Base-by-base conservation (phyloP, 1,140 invertebrate genomes). In the Planococcus citri region DNA sequence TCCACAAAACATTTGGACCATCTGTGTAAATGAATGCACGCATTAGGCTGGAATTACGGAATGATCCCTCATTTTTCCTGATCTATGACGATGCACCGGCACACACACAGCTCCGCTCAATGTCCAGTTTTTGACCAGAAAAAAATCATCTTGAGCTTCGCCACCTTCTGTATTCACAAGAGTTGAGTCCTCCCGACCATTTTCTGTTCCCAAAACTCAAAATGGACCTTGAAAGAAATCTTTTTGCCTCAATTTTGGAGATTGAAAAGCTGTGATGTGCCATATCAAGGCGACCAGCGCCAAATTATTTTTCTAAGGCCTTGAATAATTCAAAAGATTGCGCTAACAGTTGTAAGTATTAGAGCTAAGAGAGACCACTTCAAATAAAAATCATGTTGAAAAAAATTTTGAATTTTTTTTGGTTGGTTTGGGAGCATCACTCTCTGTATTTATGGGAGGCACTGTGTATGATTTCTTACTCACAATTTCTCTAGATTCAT, bases 31-130 rank as follows among this genome's bases (percentile, higher is more conserved):
- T 27, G 29, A 27, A 33, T 25, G n/a, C 22, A 1, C 61, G 64
- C 24, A 37, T 57, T 6, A 27, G 70, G 20, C 64, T 33, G 10
- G 27, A 71, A 1, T 27, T 71, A 8, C 41, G 21, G 61, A 37
- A 8, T 3, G 33, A 68, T 25, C 17, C 1, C 3, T 37, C 14
- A 17, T 57, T 24, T 27, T 60, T 68, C 21, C 22, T 68, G 41
- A 27, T 67, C 27, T 76, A 77, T 70, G 76, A 78, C 72, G 78
- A 78, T 73, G 75, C 74, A 70, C 73, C 72, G 41, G 72, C 69
- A 57, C 76, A 78, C n/a, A n/a, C 67, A 74, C 69, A 41, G 69
- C 71, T 0, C 3, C 33, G 9, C 22, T 37, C 14, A 70, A 33
- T 20, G 57, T 21, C 21, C n/a, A 70, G 27, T 77, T 71, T 72